Percentiles rank a stretch among this genome's conserved stretches.
phyloP scores from a whole-genome alignment of 1,140 invertebrate genomes.

The Vollenhovia emeryi region DNA sequence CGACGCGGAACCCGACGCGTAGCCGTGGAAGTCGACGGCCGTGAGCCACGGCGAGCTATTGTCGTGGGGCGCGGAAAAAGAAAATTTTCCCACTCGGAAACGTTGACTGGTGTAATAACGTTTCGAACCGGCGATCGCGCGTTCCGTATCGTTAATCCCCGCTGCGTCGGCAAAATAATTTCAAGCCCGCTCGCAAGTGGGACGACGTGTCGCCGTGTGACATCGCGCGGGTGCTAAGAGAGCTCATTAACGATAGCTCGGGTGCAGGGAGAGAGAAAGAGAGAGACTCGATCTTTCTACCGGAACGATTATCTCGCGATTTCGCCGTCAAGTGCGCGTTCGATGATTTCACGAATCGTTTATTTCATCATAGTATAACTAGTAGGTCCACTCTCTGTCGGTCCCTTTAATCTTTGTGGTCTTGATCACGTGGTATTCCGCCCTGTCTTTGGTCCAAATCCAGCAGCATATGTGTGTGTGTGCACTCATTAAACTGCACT shows the following conservation, averaged over 20 bases:
- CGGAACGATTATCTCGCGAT: not conserved
- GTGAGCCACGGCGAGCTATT: constrained; percentile 52
- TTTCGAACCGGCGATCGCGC: constrained; percentile 30
- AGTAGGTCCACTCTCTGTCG: too few species aligned
- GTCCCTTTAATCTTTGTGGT: too few species aligned
- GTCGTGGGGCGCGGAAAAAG: constrained; percentile 6
- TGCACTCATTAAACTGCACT: too few species aligned
- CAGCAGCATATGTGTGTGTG: too few species aligned
- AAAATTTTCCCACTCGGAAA: constrained; percentile 56
- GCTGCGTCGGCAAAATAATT: not conserved
- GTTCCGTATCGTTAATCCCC: constrained; percentile 65
- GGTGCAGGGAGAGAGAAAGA: too few species aligned
- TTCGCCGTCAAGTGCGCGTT: not conserved
- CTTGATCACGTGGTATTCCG: too few species aligned
- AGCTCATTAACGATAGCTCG: constrained; percentile 33
- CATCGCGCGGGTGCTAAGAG: not conserved
- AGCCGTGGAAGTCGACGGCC: constrained; percentile 15
- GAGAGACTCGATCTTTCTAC: constrained; percentile 16
- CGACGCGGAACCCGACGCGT: constrained; percentile 31
- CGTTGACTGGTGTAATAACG: constrained; percentile 62
- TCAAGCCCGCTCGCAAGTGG: not conserved
- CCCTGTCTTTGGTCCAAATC: too few species aligned
- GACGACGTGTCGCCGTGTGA: not conserved
- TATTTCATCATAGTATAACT: too few species aligned
- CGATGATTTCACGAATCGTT: not conserved